A percentile compares a stretch with the other conserved stretches of the same genome.
Conservation (phyloP, 2,113 vertebrate genomes). For the Orientallactaga bullata region DNA sequence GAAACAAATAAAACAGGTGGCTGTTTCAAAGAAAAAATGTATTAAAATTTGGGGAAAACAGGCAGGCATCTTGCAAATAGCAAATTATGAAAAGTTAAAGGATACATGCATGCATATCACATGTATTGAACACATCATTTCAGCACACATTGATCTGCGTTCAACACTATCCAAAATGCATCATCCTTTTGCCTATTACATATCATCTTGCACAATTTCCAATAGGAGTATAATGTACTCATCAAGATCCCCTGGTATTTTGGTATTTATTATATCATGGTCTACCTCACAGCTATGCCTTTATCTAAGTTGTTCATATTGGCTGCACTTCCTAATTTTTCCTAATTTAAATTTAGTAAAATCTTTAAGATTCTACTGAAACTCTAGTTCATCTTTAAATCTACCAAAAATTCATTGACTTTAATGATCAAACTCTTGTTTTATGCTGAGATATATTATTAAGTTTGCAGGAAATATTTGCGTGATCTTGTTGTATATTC, state of each 20-base stretch:
- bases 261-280: background rate
- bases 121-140: background rate
- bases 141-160: background rate
- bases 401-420: background rate
- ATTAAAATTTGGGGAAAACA: background rate
- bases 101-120: background rate
- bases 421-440: background rate
- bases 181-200: background rate
- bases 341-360: constrained; percentile 17
- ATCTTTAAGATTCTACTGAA: background rate
- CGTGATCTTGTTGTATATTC: background rate
- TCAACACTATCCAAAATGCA: background rate
- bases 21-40: background rate
- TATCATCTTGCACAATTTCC: background rate
- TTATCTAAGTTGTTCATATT: background rate
- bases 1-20: background rate
- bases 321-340: background rate
- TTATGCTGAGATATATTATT: background rate
- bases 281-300: background rate
- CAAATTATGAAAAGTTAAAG: background rate
- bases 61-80: background rate
- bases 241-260: background rate
- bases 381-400: background rate
- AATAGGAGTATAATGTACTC: background rate
- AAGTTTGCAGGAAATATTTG: background rate